Evolutionary conservation across 2,113 vertebrate genomes (phyloP), one percentile per base, ranked within the genome.

Genomic region (Hemibagrus wyckioides): DNA sequence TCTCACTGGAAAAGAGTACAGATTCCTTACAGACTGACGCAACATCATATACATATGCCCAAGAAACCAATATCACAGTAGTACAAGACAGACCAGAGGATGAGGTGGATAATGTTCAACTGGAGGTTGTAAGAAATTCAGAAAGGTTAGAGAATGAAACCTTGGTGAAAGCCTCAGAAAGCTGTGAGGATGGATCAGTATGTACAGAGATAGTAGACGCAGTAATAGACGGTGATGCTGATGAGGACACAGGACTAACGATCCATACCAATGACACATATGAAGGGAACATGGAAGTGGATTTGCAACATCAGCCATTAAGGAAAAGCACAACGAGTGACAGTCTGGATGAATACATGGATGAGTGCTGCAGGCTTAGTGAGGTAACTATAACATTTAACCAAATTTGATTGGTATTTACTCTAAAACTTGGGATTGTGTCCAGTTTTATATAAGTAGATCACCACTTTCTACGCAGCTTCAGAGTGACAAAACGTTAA

Each of bases 291-390:
- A 91, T 88, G 14, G 92, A 92, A 77, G 85, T 30, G 44, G 90
- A 86, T 44, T 85, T 92, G 87, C 92, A 93, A 4, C 90, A 87
- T 2, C 92, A 92, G 52, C 88, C 93, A 23, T 85, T 95, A 59
- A 94, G 94, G 88, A 95, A 94, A 63, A 94, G 93, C n/a, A 88
- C 88, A 39, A 96, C 95, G 28, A 96, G 92, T 0, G 94, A 96
- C 92, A 97, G 96, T 81, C 92, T 97, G 88, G 94, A 96, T 86
- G 94, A 97, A 83, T 97, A 97, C 91, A 97, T 97, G 96, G 95
- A 97, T 6, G 91, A 96, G 84, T 97, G 97, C 92, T 97, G 96
- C 92, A 93, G 94, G 79, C 90, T 97, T 41, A 97, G 96, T 87
- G 93, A 97, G 97, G 97, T 97, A 94, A 94, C 94, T 73, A 76